Evolutionary conservation across 2,888 invertebrate species (phyloP), one percentile per base, ranked within the genome.

Genomic region (Tortricodes alternella): DNA sequence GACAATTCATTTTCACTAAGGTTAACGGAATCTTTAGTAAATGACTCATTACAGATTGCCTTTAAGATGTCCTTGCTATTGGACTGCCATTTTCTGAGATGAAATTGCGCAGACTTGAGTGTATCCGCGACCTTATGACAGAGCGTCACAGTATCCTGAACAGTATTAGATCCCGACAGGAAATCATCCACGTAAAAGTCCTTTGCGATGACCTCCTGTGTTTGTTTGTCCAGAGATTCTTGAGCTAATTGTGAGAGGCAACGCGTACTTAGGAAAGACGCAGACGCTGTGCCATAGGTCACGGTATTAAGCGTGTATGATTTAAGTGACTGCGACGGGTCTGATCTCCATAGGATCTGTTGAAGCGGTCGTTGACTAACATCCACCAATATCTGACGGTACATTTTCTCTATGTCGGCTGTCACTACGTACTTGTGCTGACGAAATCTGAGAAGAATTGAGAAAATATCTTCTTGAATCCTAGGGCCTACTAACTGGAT

Each of bases 381-480:
- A 27, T 24, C 2, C 0, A 63, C 58, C 0, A 16, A 18, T 0
- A 63, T 43, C 27, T 46, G 44, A 2, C 65, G 34, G 29, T 64
- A 66, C 62, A 66, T 66, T 32, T 63, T 46, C 6, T 58, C 21
- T 2, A 62, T 16, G 18, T 62, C 62, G 2, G 59, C 60, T 1
- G 48, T 18, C 3, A 66, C 48, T 6, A 37, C 24, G 9, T 60
- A 55, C 8, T 9, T 23, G 29, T 64, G 63, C 0, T 0, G 2
- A 21, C 65, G 48, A 56, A 60, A 64, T 9, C 56, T 32, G 37
- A 61, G 34, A 2, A 64, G 23, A 4, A 62, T 46, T 8, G 57
- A 46, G 1, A 57, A 11, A 11, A 67, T 38, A 23, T 66, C 63
- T 1, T 60, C 56, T 11, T 67, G 65, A 2, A 66, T 3, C 5